Conservation (phyloP, 2,888 invertebrate genomes). For the Ellobium chinense region DNA sequence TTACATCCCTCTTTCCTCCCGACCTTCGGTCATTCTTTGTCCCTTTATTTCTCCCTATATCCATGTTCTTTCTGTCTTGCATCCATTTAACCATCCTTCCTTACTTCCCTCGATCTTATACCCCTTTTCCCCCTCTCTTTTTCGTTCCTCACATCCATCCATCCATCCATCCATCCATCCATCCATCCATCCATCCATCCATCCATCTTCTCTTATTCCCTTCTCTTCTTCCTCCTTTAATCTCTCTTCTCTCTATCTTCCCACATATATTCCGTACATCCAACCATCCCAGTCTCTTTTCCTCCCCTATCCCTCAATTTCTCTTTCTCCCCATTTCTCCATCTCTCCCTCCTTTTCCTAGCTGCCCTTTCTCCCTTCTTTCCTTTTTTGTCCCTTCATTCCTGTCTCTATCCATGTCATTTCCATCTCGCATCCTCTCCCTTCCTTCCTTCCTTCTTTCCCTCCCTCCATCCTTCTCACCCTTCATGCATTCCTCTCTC, state of each 20-base stretch:
- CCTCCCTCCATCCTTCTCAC: not conserved
- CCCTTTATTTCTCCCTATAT: not conserved
- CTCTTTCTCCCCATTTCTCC: not conserved
- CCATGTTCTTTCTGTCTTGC: not conserved
- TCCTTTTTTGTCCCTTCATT: not conserved
- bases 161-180: not conserved
- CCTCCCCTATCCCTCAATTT: not conserved
- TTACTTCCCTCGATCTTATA: not conserved
- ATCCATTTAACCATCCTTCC: not conserved
- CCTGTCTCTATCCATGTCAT: not conserved
- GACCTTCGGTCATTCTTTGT: not conserved
- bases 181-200: not conserved
- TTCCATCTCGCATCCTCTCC: not conserved
- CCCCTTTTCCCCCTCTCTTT: not conserved
- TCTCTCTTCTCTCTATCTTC: not conserved
- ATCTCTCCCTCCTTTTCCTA: not conserved
- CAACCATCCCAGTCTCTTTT: not conserved
- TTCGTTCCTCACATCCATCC: not conserved
- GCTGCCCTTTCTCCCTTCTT: not conserved
- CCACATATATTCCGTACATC: not conserved
- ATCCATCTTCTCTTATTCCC: not conserved
- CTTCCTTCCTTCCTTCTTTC: conserved; percentile 4
- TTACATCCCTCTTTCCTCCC: not conserved
- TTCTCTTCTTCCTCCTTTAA: not conserved
- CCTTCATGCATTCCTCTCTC: not conserved